Evolutionary conservation across 2,797 vertebrate species (phyloP).

Genomic region (Hafferia zeledoni): DNA sequence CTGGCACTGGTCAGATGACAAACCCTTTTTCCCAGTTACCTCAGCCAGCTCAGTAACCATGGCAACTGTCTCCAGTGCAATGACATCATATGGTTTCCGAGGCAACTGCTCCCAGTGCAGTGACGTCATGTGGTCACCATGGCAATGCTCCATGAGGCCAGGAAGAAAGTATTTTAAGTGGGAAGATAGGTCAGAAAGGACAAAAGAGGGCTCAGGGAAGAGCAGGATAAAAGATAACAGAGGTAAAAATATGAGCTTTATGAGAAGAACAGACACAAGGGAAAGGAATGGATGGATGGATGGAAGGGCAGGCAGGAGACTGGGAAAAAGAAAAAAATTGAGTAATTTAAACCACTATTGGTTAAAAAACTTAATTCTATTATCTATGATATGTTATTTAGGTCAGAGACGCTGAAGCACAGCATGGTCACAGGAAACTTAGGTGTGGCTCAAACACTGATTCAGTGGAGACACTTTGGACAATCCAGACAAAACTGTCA

Average conservation of each 20-base stretch:
- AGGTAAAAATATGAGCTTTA: not conserved
- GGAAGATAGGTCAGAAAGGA: constrained; percentile 21
- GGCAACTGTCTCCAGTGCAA: constrained; percentile 65
- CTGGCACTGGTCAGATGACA: constrained; percentile 12
- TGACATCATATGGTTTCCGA: constrained; percentile 72
- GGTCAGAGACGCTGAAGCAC: not conserved
- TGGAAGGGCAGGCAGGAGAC: not conserved
- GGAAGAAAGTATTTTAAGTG: constrained; percentile 20
- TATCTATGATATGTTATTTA: not conserved
- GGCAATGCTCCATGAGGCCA: constrained; percentile 53
- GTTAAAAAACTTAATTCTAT: not conserved
- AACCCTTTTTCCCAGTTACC: not conserved
- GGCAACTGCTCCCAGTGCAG: constrained; percentile 65
- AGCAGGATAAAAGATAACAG: not conserved
- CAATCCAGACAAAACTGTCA: not conserved
- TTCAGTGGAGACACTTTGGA: not conserved
- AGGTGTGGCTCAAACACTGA: not conserved
- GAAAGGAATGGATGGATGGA: not conserved
- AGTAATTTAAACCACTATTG: not conserved
- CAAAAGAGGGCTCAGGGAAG: not conserved
- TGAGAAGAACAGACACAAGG: not conserved
- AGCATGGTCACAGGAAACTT: not conserved
- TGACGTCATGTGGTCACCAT: constrained; percentile 74
- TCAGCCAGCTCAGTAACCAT: constrained; percentile 58
- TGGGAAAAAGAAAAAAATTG: not conserved